Percentiles rank a stretch among this genome's conserved stretches.
Evolutionary conservation across 2,797 vertebrate species (phyloP).

Genomic region (Gymnoscopelus braueri): DNA sequence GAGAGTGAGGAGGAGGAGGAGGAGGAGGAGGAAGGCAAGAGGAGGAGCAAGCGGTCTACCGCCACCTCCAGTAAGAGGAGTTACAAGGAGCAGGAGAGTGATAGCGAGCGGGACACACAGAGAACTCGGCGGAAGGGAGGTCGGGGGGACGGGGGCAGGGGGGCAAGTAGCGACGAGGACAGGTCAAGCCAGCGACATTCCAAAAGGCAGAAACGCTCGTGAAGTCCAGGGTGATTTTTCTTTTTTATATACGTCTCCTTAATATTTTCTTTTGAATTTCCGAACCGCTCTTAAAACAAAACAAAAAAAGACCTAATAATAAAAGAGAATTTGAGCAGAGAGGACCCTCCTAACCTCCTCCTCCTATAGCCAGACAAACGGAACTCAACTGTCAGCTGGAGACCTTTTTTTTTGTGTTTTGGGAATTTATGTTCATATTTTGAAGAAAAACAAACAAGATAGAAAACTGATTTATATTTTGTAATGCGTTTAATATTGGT

Average conservation of each 20-base stretch:
- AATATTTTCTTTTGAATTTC: conserved; percentile 49
- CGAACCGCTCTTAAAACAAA: conserved; percentile 40
- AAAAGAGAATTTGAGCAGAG: too few relatives aligned
- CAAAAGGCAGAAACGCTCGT: conserved; percentile 83
- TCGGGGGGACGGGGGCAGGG: conserved; percentile 12
- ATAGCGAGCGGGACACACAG: conserved; percentile 85
- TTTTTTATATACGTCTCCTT: conserved; percentile 36
- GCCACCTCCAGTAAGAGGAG: conserved; percentile 67
- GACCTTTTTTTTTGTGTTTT: conserved; percentile 59
- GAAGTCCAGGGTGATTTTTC: conserved; percentile 62
- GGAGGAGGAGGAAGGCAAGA: conserved; percentile 67
- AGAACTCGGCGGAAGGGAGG: conserved; percentile 70
- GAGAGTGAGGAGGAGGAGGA: conserved; percentile 59
- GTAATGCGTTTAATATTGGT: conserved; percentile 79
- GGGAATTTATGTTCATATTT: conserved; percentile 81
- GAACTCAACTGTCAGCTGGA: conserved; percentile 64
- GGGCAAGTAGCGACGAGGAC: conserved; percentile 76
- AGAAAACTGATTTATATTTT: conserved; percentile 86
- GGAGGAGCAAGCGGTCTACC: conserved; percentile 78
- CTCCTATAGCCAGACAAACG: conserved; percentile 51
- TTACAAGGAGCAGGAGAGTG: conserved; percentile 84
- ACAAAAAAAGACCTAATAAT: conserved; percentile 15
- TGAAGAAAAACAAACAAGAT: conserved; percentile 51
- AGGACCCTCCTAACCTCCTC: conserved; percentile 18
- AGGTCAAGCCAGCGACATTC: conserved; percentile 79